Conservation (phyloP, 2,113 vertebrate species). For the Ariopsis seemanni region DNA sequence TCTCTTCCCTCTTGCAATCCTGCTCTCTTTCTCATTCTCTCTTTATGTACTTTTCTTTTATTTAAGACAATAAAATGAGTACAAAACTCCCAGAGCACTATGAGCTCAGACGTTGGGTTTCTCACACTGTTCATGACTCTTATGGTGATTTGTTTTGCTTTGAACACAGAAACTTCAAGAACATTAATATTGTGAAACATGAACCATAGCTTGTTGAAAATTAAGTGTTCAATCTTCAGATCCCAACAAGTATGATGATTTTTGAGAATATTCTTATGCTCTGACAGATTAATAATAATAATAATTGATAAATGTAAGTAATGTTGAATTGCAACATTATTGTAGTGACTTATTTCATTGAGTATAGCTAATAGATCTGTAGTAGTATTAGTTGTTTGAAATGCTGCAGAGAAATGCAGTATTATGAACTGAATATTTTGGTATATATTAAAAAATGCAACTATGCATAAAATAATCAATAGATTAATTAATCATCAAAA, state of each 20-base stretch:
- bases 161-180: background rate
- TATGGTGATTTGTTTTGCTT: background rate
- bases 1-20: background rate
- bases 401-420: no score
- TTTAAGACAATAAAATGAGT: background rate
- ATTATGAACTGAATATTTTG: no score
- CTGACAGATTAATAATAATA: no score
- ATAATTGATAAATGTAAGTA: background rate
- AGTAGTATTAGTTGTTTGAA: no score
- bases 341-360: no score
- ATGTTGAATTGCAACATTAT: no score
- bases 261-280: no score
- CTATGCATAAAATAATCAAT: background rate
- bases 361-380: no score
- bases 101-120: background rate
- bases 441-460: background rate
- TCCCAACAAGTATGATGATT: background rate
- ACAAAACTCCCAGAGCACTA: background rate
- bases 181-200: no score
- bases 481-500: background rate
- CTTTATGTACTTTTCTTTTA: background rate
- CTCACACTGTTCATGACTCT: background rate
- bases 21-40: slow-evolving; percentile 12
- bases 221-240: background rate
- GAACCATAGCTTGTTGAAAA: background rate